Conservation (phyloP, 1,140 invertebrate species). For the Aphelenchoides fujianensis region DNA sequence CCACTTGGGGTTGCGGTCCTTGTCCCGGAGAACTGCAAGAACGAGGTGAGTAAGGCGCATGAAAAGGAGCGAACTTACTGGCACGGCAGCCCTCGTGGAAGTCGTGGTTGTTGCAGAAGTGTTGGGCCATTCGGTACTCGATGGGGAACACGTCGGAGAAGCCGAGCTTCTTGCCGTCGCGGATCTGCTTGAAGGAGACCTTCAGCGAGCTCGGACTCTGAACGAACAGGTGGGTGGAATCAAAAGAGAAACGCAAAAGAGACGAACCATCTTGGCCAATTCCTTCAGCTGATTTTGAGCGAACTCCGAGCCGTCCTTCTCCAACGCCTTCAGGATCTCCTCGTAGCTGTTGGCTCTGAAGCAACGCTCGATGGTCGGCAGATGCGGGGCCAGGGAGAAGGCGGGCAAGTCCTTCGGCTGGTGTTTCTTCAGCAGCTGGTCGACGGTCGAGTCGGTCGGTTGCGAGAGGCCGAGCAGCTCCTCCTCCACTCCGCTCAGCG, state of each 20-base stretch:
- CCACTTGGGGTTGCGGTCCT: conserved; percentile 89
- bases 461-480: conserved; percentile 20
- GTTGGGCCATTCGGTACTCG: conserved; percentile 79
- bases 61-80: conserved; percentile 62
- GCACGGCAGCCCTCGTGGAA: conserved; percentile 93
- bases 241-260: background rate
- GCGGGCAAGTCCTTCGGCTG: conserved; percentile 40
- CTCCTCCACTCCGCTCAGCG: conserved; percentile 19
- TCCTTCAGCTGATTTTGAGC: conserved; percentile 71
- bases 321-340: conserved; percentile 75
- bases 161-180: conserved; percentile 72
- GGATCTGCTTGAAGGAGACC: conserved; percentile 76
- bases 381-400: conserved; percentile 74
- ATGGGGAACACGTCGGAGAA: conserved; percentile 82
- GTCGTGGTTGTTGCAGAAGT: conserved; percentile 72
- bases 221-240: conserved; percentile 20
- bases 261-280: conserved; percentile 72
- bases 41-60: background rate
- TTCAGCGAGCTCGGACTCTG: conserved; percentile 87
- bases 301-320: conserved; percentile 77
- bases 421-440: conserved; percentile 25
- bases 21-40: conserved; percentile 76
- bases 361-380: conserved; percentile 77
- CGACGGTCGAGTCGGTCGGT: conserved; percentile 15
- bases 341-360: conserved; percentile 75